Conservation (phyloP, 2,113 vertebrate species). For the Hippocampus abdominalis region DNA sequence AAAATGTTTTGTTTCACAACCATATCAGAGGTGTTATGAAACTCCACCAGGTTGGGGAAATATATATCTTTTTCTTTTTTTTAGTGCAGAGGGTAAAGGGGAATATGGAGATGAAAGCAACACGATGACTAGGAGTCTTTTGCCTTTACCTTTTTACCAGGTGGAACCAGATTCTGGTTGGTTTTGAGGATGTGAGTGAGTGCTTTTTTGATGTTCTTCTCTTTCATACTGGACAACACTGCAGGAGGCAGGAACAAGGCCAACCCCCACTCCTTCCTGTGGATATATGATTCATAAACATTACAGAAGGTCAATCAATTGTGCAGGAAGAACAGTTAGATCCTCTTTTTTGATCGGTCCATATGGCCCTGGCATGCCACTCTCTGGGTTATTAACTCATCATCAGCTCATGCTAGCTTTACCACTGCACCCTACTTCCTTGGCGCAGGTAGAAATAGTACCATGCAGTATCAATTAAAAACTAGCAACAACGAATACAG, state of each 20-base stretch:
- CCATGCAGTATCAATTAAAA: too few species aligned
- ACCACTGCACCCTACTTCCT: not conserved
- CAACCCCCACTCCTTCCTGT: constrained; percentile 98
- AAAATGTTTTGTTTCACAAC: not conserved
- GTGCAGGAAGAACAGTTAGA: constrained; percentile 13
- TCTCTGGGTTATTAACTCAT: constrained; percentile 26
- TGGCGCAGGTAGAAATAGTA: not conserved
- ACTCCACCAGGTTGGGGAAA: constrained; percentile 46
- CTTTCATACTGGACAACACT: constrained; percentile 98
- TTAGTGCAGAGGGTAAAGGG: not conserved
- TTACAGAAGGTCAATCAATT: constrained; percentile 22
- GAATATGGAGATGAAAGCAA: not conserved
- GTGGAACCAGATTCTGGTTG: constrained; percentile 97
- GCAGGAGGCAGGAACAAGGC: constrained; percentile 94
- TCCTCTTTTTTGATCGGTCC: constrained; percentile 30
- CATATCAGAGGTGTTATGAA: constrained; percentile 8
- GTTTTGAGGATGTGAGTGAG: constrained; percentile 98
- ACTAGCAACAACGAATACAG: too few species aligned
- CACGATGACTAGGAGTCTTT: not conserved
- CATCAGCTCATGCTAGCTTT: constrained; percentile 1
- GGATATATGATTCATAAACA: constrained; percentile 23
- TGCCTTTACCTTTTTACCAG: constrained; percentile 89
- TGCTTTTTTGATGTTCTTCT: constrained; percentile 99
- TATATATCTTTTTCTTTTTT: too few species aligned
- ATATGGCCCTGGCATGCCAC: constrained; percentile 5